These are phyloP conservation scores for Hydrozoanthus gracilis DNA, from an alignment of 92 coral and sea anemone species.

Conservation along the genomic window DNA sequence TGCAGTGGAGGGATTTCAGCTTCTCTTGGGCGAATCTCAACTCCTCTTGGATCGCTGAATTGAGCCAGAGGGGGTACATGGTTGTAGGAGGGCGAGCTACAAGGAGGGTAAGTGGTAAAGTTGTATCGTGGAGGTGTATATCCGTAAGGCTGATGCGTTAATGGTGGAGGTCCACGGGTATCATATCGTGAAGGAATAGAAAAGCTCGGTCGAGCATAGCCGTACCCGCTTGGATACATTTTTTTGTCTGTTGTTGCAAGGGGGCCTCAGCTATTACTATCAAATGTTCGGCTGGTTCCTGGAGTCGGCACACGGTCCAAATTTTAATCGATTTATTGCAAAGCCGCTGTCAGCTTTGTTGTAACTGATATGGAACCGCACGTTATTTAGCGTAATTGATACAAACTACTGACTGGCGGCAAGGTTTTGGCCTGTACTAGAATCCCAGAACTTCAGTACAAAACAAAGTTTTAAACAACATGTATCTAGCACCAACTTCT, in stretches of 20 bases:
- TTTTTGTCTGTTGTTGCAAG: background rate
- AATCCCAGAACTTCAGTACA: conserved; percentile 5
- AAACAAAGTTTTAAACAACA: conserved; percentile 11
- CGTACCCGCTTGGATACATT: conserved; percentile 78
- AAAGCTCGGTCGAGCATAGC: conserved; percentile 76
- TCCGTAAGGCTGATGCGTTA: conserved; percentile 86
- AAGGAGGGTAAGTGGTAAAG: conserved; percentile 73
- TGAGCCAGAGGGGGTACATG: conserved; percentile 59
- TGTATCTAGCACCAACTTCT: background rate
- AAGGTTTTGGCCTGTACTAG: conserved; percentile 41
- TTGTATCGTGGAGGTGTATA: conserved; percentile 76
- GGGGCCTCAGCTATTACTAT: conserved; percentile 23
- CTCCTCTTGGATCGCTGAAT: conserved; percentile 72
- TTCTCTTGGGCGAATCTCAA: conserved; percentile 80
- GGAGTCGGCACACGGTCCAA: conserved; percentile 48
- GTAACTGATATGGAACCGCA: conserved; percentile 86
- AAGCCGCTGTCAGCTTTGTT: conserved; percentile 69
- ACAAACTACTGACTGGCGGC: conserved; percentile 84
- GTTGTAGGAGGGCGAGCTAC: conserved; percentile 66
- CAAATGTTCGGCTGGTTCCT: conserved; percentile 42
- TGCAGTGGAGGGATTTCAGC: conserved; percentile 73
- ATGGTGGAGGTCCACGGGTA: conserved; percentile 79
- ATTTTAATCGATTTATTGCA: conserved; percentile 71
- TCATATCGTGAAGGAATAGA: conserved; percentile 70
- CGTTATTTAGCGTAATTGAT: conserved; percentile 87